A percentile compares a stretch with the other conserved stretches of the same genome.
These are phyloP conservation scores for Anaspis maculata DNA, from an alignment of 2,888 invertebrate genomes.

Conservation along the genomic window DNA sequence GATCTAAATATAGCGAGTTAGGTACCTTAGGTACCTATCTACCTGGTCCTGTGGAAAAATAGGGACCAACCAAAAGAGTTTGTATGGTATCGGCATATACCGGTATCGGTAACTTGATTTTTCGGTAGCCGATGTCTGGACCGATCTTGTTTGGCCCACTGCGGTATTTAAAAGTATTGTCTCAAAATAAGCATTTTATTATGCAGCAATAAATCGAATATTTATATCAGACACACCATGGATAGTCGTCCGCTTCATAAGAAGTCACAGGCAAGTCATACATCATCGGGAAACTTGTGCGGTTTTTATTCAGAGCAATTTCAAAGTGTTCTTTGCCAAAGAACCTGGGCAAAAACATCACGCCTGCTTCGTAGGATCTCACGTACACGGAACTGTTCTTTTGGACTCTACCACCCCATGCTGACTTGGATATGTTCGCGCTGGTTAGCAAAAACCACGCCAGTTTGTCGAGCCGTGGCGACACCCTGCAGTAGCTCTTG, in stretches of 20 bases:
- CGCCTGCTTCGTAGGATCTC: conserved; percentile 86
- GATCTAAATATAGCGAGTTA: too few species aligned
- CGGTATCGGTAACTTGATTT: too few species aligned
- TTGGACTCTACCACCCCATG: conserved; percentile 77
- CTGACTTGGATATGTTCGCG: conserved; percentile 93
- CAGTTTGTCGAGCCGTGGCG: conserved; percentile 55
- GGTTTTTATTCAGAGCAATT: conserved; percentile 30
- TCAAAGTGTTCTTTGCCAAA: conserved; percentile 56
- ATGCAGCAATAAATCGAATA: too few species aligned
- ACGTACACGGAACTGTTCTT: conserved; percentile 56
- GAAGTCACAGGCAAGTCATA: conserved; percentile 70
- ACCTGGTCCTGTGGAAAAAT: too few species aligned
- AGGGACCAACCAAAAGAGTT: too few species aligned
- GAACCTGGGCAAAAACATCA: conserved; percentile 75
- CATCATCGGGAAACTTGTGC: conserved; percentile 55
- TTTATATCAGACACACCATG: background rate
- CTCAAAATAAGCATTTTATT: too few species aligned
- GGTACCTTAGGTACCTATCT: too few species aligned
- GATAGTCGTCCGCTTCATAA: background rate
- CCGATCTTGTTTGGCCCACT: too few species aligned
- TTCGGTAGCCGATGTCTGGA: too few species aligned
- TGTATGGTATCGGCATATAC: too few species aligned
- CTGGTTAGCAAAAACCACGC: conserved; percentile 87
- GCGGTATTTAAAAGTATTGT: too few species aligned
- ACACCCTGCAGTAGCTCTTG: conserved; percentile 77